Base-by-base conservation (phyloP, 1,140 invertebrate species). In the Zaprionus africanus region DNA sequence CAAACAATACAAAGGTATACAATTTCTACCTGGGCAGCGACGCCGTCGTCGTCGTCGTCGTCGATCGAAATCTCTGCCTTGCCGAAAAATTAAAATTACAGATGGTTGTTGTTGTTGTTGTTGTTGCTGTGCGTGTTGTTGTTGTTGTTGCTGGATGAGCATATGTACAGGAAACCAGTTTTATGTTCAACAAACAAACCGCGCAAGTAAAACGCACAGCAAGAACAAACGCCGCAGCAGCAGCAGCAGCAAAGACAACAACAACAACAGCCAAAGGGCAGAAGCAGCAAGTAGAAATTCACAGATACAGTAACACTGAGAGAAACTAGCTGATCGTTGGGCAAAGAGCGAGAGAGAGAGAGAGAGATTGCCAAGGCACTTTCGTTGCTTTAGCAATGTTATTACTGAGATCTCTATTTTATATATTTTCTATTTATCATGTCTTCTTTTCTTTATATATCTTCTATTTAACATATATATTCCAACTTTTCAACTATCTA, bases 81-180 rank as follows among this genome's bases (percentile, higher is more conserved):
- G 85, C 85, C 81, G 85, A 88, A 84, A 87, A 88, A 90, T 88
- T 88, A 88, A 90, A 88, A 88, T 90, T 90, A 88, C 85, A 88
- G 85, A 90, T 90, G 81, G 84, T 83, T 88, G 76, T 78, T 86
- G 73, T 24, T 65, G 56, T 41, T 70, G 36, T 17, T 60, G 66
- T 49, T 58, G 66, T 41, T 69, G 59, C 13, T 57, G 38, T 12
- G n/a, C n/a, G n/a, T 69, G 67, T 38, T 70, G 74, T 36, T 71
- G 67, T 38, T 65, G 66, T 9, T 53, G 63, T 63, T 51, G 78
- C 85, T 90, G 84, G 81, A 90, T 81, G 85, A 90, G 85, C 85
- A 90, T 90, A 88, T 88, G 85, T 90, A 88, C 85, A 88, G 85
- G 85, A 88, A 88, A 88, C 85, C 85, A 88, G 85, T 88, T 88